Percentiles rank a stretch among this genome's conserved stretches.
Evolutionary conservation across 2,797 vertebrate species (phyloP).

Genomic region (Gephyroberyx darwinii): DNA sequence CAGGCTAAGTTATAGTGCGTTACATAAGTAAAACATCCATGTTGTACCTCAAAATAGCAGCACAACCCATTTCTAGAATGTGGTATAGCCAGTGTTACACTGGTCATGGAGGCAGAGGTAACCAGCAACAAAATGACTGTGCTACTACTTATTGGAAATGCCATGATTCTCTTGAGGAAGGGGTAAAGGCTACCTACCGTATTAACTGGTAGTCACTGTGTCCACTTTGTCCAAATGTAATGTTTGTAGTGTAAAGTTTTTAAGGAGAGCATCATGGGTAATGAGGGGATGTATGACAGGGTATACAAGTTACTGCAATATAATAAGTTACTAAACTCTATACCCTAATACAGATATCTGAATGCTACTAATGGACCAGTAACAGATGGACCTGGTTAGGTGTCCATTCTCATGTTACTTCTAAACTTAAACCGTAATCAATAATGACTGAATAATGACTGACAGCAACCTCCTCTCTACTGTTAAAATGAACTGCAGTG

Average conservation of each 20-base stretch:
- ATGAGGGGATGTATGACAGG: not conserved
- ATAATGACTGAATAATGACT: constrained; percentile 39
- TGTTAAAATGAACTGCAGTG: not conserved
- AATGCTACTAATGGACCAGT: constrained; percentile 34
- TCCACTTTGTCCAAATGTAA: not conserved
- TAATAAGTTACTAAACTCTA: constrained; percentile 3
- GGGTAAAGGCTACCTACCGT: not conserved
- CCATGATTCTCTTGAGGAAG: not conserved
- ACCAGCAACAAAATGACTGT: constrained; percentile 4
- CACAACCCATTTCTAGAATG: not conserved
- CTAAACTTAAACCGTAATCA: constrained; percentile 53
- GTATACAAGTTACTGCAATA: not conserved
- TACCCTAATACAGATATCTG: constrained; percentile 5
- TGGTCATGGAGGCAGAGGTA: constrained; percentile 1
- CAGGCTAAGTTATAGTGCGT: constrained; percentile 12
- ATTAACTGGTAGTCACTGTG: not conserved
- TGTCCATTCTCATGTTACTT: constrained; percentile 53
- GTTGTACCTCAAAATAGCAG: constrained; percentile 8
- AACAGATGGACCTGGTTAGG: constrained; percentile 36
- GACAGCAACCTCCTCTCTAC: not conserved
- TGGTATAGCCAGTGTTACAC: not conserved
- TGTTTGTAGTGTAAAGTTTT: not conserved
- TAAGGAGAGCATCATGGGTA: constrained; percentile 1
- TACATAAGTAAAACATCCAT: constrained; percentile 28
- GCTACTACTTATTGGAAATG: not conserved